Conservation (phyloP, 2,113 vertebrate genomes). For the Probosciger aterrimus region DNA sequence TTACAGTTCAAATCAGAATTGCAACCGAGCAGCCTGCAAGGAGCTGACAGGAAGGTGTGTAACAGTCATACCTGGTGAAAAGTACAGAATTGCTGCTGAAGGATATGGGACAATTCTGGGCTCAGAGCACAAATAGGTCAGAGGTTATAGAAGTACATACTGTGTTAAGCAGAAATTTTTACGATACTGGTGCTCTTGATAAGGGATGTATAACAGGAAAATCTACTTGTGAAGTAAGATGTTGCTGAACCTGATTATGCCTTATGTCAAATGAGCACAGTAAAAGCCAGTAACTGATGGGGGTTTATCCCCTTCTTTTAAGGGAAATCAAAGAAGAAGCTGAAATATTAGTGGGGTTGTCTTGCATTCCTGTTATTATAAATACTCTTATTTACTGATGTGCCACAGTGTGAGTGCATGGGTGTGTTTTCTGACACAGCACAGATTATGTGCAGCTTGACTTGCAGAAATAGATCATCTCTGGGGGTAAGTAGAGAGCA, state of each 20-base stretch:
- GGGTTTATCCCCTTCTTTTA: not conserved
- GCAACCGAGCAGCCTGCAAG: not conserved
- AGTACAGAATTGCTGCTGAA: not conserved
- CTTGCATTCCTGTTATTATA: not conserved
- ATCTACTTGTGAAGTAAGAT: not conserved
- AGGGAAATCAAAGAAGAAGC: not conserved
- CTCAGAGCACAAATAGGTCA: not conserved
- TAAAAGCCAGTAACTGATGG: not conserved
- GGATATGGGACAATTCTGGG: not conserved
- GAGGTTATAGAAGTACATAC: not conserved
- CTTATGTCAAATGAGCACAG: not conserved
- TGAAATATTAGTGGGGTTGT: not conserved
- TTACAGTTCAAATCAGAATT: not conserved
- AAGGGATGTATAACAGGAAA: not conserved
- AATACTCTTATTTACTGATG: constrained; percentile 3
- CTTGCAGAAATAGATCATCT: constrained; percentile 34
- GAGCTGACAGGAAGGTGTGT: not conserved
- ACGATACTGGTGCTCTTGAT: not conserved
- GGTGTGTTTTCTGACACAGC: constrained; percentile 15
- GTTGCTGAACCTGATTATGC: not conserved
- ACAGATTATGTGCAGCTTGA: constrained; percentile 10
- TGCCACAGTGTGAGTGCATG: not conserved
- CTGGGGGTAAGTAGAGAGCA: constrained; percentile 5
- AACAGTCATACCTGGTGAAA: not conserved
- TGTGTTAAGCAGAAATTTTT: not conserved